Evolutionary conservation across 2,797 vertebrate genomes (phyloP).

Genomic region (Lophotriccus pileatus): DNA sequence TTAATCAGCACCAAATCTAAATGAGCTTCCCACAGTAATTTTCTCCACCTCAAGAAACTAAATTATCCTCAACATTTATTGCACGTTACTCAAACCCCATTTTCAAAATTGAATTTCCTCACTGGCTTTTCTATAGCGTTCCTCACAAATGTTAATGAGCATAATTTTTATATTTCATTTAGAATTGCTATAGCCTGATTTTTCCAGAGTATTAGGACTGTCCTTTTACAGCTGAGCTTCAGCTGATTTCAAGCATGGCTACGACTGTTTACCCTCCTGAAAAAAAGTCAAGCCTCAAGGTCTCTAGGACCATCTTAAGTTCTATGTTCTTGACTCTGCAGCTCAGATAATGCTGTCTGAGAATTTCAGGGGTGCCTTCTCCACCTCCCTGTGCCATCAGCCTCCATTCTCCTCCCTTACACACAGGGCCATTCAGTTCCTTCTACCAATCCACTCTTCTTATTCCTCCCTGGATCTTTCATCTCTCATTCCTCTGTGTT

Average conservation of each 20-base stretch:
- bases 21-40: slow-evolving; percentile 59
- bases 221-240: not conserved
- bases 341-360: not conserved
- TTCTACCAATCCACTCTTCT: not conserved
- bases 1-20: slow-evolving; percentile 66
- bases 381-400: not conserved
- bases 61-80: slow-evolving; percentile 65
- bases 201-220: slow-evolving; percentile 9
- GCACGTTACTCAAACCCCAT: slow-evolving; percentile 58
- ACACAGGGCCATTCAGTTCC: not conserved
- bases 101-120: slow-evolving; percentile 61
- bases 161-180: slow-evolving; percentile 50
- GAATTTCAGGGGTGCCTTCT: not conserved
- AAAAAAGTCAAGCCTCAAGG: not conserved
- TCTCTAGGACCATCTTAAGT: not conserved
- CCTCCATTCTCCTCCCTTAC: not conserved
- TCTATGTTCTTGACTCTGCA: not conserved
- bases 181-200: slow-evolving; percentile 19
- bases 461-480: not conserved
- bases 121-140: slow-evolving; percentile 41
- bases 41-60: slow-evolving; percentile 61
- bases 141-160: slow-evolving; percentile 58
- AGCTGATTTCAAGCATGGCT: not conserved
- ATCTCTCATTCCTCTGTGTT: not conserved
- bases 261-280: not conserved